Conservation (phyloP, 2,797 vertebrate species). For the Gorsachius magnificus region DNA sequence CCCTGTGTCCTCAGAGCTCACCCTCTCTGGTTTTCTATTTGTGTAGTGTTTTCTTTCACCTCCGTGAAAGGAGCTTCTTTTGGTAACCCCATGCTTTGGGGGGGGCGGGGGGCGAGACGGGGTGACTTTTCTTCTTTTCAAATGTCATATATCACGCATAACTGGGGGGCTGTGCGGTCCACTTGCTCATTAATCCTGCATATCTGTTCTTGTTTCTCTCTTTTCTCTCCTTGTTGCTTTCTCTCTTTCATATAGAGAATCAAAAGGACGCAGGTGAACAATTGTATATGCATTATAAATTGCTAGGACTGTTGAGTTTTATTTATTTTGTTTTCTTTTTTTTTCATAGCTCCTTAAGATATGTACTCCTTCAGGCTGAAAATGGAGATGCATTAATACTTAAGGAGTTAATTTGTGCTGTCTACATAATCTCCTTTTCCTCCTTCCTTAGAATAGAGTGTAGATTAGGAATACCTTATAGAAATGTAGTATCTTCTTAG, state of each 20-base stretch:
- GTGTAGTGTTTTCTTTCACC: constrained; percentile 76
- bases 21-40: constrained; percentile 80
- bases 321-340: constrained; percentile 77
- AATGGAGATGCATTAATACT: constrained; percentile 79
- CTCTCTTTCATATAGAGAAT: constrained; percentile 92
- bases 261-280: constrained; percentile 94
- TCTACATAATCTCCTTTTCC: constrained; percentile 71
- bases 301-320: constrained; percentile 83
- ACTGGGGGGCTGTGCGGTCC: constrained; percentile 80
- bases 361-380: constrained; percentile 79
- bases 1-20: constrained; percentile 75
- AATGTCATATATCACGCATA: constrained; percentile 81
- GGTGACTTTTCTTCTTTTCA: constrained; percentile 69
- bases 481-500: constrained; percentile 34
- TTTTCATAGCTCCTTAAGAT: constrained; percentile 80
- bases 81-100: constrained; percentile 70
- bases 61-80: constrained; percentile 77
- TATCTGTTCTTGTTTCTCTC: constrained; percentile 90
- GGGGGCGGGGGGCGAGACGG: constrained; percentile 70
- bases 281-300: constrained; percentile 92
- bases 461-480: constrained; percentile 39
- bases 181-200: constrained; percentile 90
- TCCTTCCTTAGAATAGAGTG: constrained; percentile 27
- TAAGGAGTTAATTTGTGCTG: constrained; percentile 92
- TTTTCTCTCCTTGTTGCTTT: constrained; percentile 84